Percentiles rank a stretch among this genome's conserved stretches.
These are phyloP conservation scores for Mya arenaria DNA, from an alignment of 1,140 invertebrate genomes.

Conservation along the genomic window DNA sequence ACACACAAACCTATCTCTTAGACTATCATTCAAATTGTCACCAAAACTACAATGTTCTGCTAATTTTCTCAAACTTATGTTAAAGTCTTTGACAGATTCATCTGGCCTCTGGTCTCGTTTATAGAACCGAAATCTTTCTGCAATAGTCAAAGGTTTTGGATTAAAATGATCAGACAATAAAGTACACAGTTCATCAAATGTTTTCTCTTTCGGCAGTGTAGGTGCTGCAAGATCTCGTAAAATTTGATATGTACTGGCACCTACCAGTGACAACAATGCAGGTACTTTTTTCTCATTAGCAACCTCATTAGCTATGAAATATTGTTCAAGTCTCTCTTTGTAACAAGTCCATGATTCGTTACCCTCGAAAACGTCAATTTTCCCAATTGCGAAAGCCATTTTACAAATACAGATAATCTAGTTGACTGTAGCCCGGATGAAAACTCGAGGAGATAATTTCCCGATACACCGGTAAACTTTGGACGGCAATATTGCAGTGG, in stretches of 20 bases:
- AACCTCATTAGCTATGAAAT: conserved; percentile 34
- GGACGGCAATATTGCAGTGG: too few relatives aligned
- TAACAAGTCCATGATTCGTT: conserved; percentile 23
- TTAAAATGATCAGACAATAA: conserved; percentile 27
- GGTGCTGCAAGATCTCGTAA: neutral
- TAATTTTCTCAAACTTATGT: conserved; percentile 47
- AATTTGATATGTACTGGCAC: conserved; percentile 33
- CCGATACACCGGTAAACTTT: too few relatives aligned
- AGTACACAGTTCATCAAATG: conserved; percentile 1
- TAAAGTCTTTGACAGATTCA: conserved; percentile 16
- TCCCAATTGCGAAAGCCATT: conserved; percentile 29
- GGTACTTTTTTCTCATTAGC: conserved; percentile 24
- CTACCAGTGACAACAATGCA: conserved; percentile 33
- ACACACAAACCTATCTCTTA: conserved; percentile 61
- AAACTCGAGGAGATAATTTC: too few relatives aligned
- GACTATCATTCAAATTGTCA: conserved; percentile 27
- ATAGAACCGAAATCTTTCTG: conserved; percentile 60
- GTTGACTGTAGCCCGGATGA: too few relatives aligned
- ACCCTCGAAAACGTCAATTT: conserved; percentile 9
- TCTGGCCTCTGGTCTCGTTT: conserved; percentile 50
- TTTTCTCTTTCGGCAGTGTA: neutral
- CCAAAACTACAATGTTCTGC: conserved; percentile 58
- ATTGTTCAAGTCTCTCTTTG: conserved; percentile 33
- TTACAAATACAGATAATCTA: too few relatives aligned
- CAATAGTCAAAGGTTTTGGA: conserved; percentile 58